These are phyloP conservation scores for Barnardius zonarius DNA, from an alignment of 2,113 vertebrate genomes.

Conservation along the genomic window DNA sequence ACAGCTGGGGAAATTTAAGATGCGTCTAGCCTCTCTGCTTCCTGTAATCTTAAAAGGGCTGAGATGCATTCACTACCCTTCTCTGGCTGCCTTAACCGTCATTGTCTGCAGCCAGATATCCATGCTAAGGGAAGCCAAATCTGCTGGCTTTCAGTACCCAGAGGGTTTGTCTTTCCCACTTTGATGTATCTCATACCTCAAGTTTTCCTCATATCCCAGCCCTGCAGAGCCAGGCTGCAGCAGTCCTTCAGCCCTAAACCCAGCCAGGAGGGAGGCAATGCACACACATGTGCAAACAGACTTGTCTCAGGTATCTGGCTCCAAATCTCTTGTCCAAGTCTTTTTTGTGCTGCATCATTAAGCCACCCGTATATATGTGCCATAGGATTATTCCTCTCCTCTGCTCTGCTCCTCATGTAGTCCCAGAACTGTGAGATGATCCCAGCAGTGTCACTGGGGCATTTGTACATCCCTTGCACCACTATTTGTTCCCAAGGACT, in stretches of 20 bases:
- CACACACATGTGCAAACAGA: accelerated
- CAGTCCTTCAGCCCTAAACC: not conserved
- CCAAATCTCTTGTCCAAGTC: not conserved
- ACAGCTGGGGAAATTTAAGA: not conserved
- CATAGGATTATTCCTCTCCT: not conserved
- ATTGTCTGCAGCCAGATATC: not conserved
- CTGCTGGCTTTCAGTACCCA: not conserved
- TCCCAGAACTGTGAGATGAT: not conserved
- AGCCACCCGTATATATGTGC: accelerated
- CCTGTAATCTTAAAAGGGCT: not conserved
- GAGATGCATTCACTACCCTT: not conserved
- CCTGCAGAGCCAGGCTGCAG: not conserved
- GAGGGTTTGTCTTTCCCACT: not conserved
- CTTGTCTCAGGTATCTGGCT: not conserved
- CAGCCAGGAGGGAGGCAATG: not conserved
- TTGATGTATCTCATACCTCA: not conserved
- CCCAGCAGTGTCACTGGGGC: not conserved
- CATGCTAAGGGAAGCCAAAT: not conserved
- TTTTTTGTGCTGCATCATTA: not conserved
- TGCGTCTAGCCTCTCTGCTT: not conserved
- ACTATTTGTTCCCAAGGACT: not conserved
- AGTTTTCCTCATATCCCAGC: not conserved
- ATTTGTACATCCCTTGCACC: not conserved
- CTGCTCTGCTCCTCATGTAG: not conserved
- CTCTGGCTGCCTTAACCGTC: not conserved